Percentiles rank a stretch among this genome's conserved stretches.
Conservation (phyloP, 2,113 vertebrate genomes). For the Apteryx owenii region DNA sequence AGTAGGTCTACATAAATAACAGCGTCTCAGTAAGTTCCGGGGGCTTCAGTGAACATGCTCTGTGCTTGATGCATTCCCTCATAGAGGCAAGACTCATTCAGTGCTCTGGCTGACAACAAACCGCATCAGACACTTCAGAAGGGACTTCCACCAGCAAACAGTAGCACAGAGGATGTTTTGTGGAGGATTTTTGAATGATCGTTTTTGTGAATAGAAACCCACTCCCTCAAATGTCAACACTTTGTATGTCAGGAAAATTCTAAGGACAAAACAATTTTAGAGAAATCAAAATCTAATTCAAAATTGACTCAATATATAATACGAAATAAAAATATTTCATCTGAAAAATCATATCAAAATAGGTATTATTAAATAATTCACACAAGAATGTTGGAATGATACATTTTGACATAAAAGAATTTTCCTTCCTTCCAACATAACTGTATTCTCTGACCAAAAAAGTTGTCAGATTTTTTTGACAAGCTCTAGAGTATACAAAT, state of each 20-base stretch:
- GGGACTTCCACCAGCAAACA: constrained; percentile 32
- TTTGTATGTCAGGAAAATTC: background rate
- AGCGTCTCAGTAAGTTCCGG: background rate
- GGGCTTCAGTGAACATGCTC: background rate
- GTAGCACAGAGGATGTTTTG: constrained; percentile 9
- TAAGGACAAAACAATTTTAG: background rate
- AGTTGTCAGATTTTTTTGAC: background rate
- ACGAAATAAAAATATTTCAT: background rate
- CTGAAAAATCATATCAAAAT: background rate
- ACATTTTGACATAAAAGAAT: background rate
- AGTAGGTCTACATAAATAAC: background rate
- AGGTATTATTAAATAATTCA: background rate
- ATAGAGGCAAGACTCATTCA: background rate
- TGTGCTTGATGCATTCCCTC: background rate
- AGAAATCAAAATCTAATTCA: background rate
- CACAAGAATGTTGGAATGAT: background rate
- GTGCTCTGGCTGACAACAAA: constrained; percentile 6
- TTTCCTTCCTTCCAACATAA: background rate
- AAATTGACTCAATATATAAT: background rate
- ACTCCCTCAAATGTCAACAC: background rate
- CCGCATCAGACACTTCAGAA: background rate
- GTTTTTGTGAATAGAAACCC: constrained; percentile 17
- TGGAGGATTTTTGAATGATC: constrained; percentile 16
- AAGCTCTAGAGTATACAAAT: background rate
- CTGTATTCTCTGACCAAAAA: background rate